phyloP scores from a whole-genome alignment of 2,113 vertebrate genomes.

The Serinus canaria region DNA sequence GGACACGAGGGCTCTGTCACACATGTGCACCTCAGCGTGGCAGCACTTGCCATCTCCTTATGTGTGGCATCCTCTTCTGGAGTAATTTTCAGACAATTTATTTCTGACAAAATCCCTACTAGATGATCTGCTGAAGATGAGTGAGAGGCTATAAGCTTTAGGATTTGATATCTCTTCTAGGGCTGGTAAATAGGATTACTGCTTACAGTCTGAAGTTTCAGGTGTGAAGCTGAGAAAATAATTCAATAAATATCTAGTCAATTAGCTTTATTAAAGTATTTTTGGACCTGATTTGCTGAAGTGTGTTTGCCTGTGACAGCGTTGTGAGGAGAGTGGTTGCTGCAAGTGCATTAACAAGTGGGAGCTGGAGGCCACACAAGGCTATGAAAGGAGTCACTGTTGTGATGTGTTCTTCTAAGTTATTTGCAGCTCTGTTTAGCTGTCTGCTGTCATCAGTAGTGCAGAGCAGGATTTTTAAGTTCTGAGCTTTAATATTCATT shows the following conservation, averaged over 20 bases:
- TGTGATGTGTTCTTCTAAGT: not conserved
- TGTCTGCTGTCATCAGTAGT: not conserved
- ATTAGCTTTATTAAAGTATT: not conserved
- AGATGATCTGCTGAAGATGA: not conserved
- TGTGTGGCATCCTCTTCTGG: not conserved
- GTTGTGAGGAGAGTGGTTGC: not conserved
- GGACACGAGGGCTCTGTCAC: rapidly evolving
- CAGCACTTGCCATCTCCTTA: not conserved
- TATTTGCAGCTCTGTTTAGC: constrained; percentile 17
- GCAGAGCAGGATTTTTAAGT: not conserved
- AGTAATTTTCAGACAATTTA: not conserved
- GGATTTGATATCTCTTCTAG: not conserved
- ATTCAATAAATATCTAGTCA: not conserved
- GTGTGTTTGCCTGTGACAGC: not conserved
- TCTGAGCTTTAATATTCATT: not conserved
- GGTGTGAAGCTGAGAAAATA: not conserved
- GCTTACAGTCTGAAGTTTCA: not conserved
- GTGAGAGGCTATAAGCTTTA: not conserved
- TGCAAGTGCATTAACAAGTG: not conserved
- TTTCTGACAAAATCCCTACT: not conserved
- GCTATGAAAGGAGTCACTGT: constrained; percentile 42
- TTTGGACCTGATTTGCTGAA: not conserved
- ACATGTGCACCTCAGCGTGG: rapidly evolving
- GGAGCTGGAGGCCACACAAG: rapidly evolving
- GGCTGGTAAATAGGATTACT: not conserved